Evolutionary conservation across 2,797 vertebrate genomes (phyloP).

Genomic region (Acanthiza pusilla): DNA sequence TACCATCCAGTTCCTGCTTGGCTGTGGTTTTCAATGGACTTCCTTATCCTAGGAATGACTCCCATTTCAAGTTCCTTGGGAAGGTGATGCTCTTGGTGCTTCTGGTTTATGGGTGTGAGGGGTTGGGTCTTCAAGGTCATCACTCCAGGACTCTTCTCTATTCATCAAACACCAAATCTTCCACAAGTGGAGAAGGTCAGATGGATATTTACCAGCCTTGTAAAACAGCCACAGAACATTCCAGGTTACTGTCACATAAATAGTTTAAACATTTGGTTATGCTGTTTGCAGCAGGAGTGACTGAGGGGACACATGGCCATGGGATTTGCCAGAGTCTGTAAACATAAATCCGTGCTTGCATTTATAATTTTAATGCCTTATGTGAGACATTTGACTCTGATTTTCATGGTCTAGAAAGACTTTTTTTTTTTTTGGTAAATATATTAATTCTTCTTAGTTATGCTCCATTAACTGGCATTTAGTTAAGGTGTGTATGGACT

Average conservation of each 20-base stretch:
- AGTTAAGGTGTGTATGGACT: background rate
- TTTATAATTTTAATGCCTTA: background rate
- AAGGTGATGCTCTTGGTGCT: background rate
- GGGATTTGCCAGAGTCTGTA: background rate
- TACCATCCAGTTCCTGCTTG: background rate
- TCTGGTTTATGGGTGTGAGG: background rate
- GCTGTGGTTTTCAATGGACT: background rate
- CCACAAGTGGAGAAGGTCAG: background rate
- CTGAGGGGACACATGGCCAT: background rate
- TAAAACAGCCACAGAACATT: background rate
- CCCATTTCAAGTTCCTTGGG: background rate
- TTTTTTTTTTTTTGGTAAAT: background rate
- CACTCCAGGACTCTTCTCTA: background rate
- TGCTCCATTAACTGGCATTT: background rate
- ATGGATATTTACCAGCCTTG: background rate
- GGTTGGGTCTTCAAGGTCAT: background rate
- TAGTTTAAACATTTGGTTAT: background rate
- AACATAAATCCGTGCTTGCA: background rate
- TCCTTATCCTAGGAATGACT: background rate
- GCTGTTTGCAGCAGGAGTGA: background rate
- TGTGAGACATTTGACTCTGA: background rate
- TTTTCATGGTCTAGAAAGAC: background rate
- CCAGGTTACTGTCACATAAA: background rate
- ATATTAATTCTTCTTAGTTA: constrained; percentile 25
- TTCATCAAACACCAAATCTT: background rate